Base-by-base conservation (phyloP, 1,140 invertebrate species). In the Pectinophora gossypiella region DNA sequence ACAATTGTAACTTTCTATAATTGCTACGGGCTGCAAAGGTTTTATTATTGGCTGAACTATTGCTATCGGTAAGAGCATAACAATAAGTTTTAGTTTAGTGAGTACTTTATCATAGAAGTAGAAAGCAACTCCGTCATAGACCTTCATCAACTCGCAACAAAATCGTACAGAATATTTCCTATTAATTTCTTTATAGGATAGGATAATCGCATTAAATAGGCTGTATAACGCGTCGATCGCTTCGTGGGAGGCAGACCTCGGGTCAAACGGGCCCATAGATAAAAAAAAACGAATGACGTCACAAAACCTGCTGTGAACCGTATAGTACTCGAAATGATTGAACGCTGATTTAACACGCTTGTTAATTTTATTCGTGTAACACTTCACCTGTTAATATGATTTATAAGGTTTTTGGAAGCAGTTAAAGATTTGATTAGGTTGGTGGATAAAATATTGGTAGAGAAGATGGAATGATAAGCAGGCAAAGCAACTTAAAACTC, bases 211-310 rank as follows among this genome's bases (percentile, higher is more conserved):
- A 32, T 40, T 40, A 40, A 40, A 40, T 16, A 40, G 38, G 27
- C 27, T 40, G 48, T 51, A 50, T 23, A n/a, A n/a, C 9, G 27
- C 27, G 27, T 32, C 27, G 27, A 32, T 32, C 27, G 21, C 70
- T 23, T 70, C 78, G 76, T 82, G 78, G 70, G 78, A 68, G 78
- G 78, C 60, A 71, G 65, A 61, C 64, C 54, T 22, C 54, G 57
- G 77, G 77, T 81, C 77, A 79, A 82, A 76, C 68, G 71, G 65
- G 27, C 6, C 68, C 70, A 68, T 76, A 79, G 74, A 79, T 74
- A 76, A 76, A 69, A 73, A 73, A 46, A 64, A 68, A 69, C 64
- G 68, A 71, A 61, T 76, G 76, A 77, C 70, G 64, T 72, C 63
- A 71, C 50, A 32, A n/a, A n/a, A n/a, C n/a, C n/a, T n/a, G n/a